Conservation (phyloP, 2,113 vertebrate species). For the Channa argus region DNA sequence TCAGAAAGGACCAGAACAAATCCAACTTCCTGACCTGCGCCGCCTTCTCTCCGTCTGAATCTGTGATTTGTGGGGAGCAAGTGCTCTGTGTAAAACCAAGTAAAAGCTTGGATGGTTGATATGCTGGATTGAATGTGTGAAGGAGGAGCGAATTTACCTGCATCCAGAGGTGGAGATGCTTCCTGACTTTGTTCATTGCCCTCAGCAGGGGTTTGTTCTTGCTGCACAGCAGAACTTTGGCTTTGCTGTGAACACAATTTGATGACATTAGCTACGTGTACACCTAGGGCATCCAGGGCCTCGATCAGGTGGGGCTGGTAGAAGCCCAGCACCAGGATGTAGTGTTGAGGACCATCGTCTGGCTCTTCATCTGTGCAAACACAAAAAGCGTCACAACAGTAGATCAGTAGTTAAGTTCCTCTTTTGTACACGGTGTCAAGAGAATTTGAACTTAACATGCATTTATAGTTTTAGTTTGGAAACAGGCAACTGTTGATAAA, state of each 20-base stretch:
- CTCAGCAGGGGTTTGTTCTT: constrained; percentile 14
- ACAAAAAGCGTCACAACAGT: background rate
- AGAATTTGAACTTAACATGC: no score
- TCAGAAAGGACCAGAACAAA: constrained; percentile 90
- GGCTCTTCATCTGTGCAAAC: constrained; percentile 92
- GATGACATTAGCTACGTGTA: constrained; percentile 89
- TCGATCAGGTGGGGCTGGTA: constrained; percentile 84
- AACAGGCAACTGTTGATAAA: no score
- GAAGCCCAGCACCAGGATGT: constrained; percentile 90
- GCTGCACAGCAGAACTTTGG: background rate
- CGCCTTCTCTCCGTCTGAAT: constrained; percentile 28
- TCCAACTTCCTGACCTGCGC: constrained; percentile 67
- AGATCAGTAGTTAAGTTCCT: no score
- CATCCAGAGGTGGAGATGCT: background rate
- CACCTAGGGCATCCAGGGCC: constrained; percentile 84
- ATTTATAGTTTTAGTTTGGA: constrained; percentile 79
- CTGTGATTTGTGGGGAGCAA: background rate
- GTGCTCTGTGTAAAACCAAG: background rate
- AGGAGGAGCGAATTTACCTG: constrained; percentile 28
- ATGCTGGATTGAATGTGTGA: no score
- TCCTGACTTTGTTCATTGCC: constrained; percentile 3
- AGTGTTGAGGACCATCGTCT: constrained; percentile 91
- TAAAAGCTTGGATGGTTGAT: background rate
- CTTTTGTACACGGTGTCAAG: no score
- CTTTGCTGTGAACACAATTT: constrained; percentile 84